These are phyloP conservation scores for Cheilosia vernalis DNA, from an alignment of 2,888 invertebrate genomes.

Conservation along the genomic window DNA sequence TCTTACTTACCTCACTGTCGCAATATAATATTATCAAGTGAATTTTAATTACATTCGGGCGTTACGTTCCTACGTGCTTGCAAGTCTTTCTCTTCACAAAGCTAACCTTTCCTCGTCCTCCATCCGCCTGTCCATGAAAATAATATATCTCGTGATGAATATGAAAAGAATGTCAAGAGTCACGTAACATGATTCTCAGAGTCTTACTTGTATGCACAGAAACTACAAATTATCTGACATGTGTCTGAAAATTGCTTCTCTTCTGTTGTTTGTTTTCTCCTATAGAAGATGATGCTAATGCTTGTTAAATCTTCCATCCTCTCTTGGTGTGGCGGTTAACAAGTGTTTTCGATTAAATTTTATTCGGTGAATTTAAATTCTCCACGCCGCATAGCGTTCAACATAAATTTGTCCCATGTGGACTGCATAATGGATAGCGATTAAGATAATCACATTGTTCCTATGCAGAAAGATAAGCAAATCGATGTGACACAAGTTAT, in stretches of 20 bases:
- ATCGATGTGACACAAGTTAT: conserved; percentile 15
- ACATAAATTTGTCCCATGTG: conserved; percentile 29
- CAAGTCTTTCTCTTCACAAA: neutral
- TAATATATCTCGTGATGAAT: conserved; percentile 24
- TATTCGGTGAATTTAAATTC: conserved; percentile 51
- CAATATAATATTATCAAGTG: neutral
- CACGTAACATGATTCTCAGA: conserved; percentile 56
- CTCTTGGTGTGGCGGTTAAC: conserved; percentile 4
- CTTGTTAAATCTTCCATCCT: conserved; percentile 16
- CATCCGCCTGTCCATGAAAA: conserved; percentile 30
- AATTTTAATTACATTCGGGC: conserved; percentile 32
- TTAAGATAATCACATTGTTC: conserved; percentile 43
- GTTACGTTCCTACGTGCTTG: neutral
- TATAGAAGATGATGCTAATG: conserved; percentile 26
- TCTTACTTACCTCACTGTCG: neutral
- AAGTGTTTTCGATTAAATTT: conserved; percentile 49
- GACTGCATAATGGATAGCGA: conserved; percentile 48
- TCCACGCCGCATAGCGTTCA: conserved; percentile 24
- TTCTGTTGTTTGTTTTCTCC: conserved; percentile 5
- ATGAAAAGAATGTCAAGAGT: conserved; percentile 57
- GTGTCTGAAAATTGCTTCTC: conserved; percentile 28
- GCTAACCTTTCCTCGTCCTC: conserved; percentile 33
- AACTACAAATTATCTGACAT: conserved; percentile 52
- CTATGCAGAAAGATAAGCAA: conserved; percentile 33
- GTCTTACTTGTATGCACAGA: conserved; percentile 20